These are phyloP conservation scores for Diachasma alloeum DNA, from an alignment of 1,140 invertebrate species.

Conservation along the genomic window DNA sequence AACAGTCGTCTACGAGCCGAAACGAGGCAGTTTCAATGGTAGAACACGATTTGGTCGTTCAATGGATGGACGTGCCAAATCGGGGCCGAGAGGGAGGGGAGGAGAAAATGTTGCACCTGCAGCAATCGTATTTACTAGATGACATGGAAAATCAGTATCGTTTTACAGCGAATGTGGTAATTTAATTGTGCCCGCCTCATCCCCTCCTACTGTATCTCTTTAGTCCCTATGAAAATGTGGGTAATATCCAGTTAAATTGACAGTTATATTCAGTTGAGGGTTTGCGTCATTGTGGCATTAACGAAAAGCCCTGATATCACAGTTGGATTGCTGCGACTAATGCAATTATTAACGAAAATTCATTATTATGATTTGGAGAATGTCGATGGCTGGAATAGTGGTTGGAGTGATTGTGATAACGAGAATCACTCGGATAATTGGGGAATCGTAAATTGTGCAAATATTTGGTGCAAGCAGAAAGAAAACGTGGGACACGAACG, in stretches of 20 bases:
- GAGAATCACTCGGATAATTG: too few species aligned
- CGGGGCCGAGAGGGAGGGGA: too few species aligned
- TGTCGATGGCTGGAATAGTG: too few species aligned
- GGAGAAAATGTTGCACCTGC: conserved; percentile 12
- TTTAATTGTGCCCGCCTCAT: neutral
- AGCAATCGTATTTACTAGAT: conserved; percentile 9
- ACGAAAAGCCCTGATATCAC: neutral
- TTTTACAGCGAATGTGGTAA: neutral
- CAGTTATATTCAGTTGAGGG: neutral
- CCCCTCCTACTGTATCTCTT: neutral
- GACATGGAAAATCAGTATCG: neutral
- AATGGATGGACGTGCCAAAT: conserved; percentile 16
- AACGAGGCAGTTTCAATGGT: conserved; percentile 14
- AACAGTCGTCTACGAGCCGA: neutral
- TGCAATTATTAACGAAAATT: neutral
- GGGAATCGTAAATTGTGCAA: too few species aligned
- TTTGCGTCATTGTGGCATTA: neutral
- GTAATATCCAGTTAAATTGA: neutral
- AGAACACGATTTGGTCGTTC: conserved; percentile 24
- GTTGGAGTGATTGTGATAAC: too few species aligned
- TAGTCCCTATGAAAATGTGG: neutral
- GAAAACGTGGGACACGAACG: neutral
- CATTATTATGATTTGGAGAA: neutral
- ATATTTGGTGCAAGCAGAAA: neutral
- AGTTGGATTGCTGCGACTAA: neutral